phyloP scores from a whole-genome alignment of 2,113 vertebrate genomes.

The Malaclemys terrapin region DNA sequence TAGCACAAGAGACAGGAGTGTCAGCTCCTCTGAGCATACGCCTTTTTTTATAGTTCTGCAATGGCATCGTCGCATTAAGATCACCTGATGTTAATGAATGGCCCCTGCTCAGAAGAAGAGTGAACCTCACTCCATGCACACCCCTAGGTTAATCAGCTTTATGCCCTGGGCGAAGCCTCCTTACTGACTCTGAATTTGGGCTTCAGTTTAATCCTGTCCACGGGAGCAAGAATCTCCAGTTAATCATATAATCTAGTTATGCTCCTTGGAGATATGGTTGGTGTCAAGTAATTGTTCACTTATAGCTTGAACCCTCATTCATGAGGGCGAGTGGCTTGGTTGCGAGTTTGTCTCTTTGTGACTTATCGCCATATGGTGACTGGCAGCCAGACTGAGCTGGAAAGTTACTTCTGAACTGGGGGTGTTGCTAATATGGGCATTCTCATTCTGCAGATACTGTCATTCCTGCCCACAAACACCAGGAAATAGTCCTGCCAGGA shows the following conservation, averaged over 20 bases:
- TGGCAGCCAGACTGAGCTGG: background rate
- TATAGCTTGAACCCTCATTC: background rate
- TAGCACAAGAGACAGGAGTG: background rate
- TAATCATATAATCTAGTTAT: background rate
- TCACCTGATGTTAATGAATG: background rate
- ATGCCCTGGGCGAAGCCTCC: background rate
- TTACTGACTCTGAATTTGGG: background rate
- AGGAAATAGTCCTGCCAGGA: background rate
- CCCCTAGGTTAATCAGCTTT: background rate
- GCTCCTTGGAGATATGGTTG: background rate
- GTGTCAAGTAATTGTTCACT: background rate
- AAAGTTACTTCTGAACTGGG: background rate
- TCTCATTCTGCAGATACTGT: background rate
- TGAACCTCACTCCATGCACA: background rate
- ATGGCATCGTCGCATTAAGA: background rate
- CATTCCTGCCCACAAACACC: background rate
- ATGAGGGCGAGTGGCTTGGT: background rate
- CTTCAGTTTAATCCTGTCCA: background rate
- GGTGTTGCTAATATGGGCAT: background rate
- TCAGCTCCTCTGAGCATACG: background rate
- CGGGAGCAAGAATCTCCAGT: background rate
- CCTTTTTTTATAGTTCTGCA: background rate
- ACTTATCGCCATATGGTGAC: background rate
- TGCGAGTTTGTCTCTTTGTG: background rate
- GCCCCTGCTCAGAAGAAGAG: background rate